Base-by-base conservation (phyloP, 2,113 vertebrate genomes). In the Bufo gargarizans region DNA sequence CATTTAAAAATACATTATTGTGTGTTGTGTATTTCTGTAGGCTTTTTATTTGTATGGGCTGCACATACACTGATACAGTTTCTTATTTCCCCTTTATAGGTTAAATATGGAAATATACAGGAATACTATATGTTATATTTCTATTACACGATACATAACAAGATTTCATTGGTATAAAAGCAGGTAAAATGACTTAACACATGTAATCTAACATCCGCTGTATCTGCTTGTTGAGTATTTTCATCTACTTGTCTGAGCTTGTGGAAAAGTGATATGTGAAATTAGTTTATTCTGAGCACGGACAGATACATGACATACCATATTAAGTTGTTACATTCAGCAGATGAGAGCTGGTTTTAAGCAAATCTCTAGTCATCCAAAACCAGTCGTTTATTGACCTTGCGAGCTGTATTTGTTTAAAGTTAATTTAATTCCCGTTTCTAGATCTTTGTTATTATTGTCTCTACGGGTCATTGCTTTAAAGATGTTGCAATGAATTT, bases 341-440 rank as follows among this genome's bases (percentile, higher is more conserved):
- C 55, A 49, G 55, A 56, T 65, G 43, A 83, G 81, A 47, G 81
- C 61, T 67, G 59, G 61, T 20, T 84, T 71, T 84, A 72, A 83
- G 53, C 65, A 84, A 84, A 84, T 84, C n/a, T 63, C 61, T 67
- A 53, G 65, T 69, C 65, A 43, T 76, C 72, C 72, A 76, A 49
- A 76, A 76, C 72, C 72, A 49, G 45, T 84, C 43, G 65, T 47
- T 65, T 55, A 59, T 78, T 86, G 58, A 86, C 74, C 76, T 43
- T 47, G 20, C n/a, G n/a, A 79, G n/a, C 76, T 86, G 4, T 53
- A 55, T 77, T 65, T 79, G 50, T 86, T 86, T 79, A 86, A 78
- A 77, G 72, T 79, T 86, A 86, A 86, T 86, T 77, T 77, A 65
- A 63, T 86, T 78, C 77, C 55, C 59, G 53, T 67, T 86, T 78